These are phyloP conservation scores for Rhinella marina DNA, from an alignment of 2,797 vertebrate genomes.

Conservation along the genomic window DNA sequence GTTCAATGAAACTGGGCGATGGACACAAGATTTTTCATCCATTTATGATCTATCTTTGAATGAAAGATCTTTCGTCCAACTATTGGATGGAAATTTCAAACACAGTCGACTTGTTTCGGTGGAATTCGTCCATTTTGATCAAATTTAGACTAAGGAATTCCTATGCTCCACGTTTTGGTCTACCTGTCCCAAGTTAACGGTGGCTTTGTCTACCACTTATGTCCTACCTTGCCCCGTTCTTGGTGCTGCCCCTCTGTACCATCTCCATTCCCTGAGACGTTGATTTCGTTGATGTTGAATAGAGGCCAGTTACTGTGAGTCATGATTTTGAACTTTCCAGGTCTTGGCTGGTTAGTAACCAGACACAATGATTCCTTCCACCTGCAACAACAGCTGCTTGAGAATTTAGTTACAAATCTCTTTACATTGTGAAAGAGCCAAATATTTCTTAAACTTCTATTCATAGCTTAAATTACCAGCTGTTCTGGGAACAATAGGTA, in stretches of 20 bases:
- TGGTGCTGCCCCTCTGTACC: background rate
- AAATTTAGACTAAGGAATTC: too few relatives aligned
- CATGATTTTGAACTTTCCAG: background rate
- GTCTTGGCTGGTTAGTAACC: background rate
- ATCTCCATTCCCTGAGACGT: background rate
- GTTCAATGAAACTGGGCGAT: too few relatives aligned
- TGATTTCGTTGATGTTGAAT: background rate
- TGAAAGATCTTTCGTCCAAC: too few relatives aligned
- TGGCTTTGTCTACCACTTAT: background rate
- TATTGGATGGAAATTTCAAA: too few relatives aligned
- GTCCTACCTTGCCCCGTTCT: background rate
- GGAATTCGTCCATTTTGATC: too few relatives aligned
- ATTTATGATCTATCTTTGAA: too few relatives aligned
- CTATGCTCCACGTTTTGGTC: background rate
- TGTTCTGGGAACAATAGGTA: conserved; percentile 36
- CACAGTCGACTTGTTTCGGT: too few relatives aligned
- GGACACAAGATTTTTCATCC: too few relatives aligned
- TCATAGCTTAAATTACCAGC: conserved; percentile 34
- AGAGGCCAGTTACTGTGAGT: background rate
- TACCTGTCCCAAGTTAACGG: background rate
- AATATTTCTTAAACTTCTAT: conserved; percentile 30
- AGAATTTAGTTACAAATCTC: conserved; percentile 45
- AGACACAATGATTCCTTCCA: conserved; percentile 33
- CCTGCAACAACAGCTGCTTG: conserved; percentile 5
- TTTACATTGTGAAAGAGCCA: conserved; percentile 1